Evolutionary conservation across 2,888 invertebrate genomes (phyloP).

Genomic region (Eurytoma adleriae): DNA sequence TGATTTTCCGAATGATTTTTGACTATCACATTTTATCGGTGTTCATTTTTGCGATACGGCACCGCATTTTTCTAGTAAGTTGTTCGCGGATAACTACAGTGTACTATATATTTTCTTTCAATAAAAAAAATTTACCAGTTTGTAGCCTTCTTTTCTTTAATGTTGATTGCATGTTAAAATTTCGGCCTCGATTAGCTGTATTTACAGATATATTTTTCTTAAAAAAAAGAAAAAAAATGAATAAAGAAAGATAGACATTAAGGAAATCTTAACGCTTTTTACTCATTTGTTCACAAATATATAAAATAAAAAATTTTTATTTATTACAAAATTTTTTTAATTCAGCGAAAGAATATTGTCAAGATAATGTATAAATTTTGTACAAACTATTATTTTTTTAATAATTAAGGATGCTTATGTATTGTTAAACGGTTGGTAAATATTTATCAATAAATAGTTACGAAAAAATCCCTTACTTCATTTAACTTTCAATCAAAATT

Average conservation of each 20-base stretch:
- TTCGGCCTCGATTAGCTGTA: too few species aligned
- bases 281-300: neutral
- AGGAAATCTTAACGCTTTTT: neutral
- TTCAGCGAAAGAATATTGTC: slow-evolving; percentile 20
- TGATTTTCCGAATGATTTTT: slow-evolving; percentile 53
- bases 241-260: too few species aligned
- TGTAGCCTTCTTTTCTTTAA: slow-evolving; percentile 53
- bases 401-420: slow-evolving; percentile 23
- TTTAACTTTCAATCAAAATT: slow-evolving; percentile 24
- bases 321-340: slow-evolving; percentile 16
- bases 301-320: slow-evolving; percentile 18
- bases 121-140: slow-evolving; percentile 64
- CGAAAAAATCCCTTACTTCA: slow-evolving; percentile 20
- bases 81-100: slow-evolving; percentile 49
- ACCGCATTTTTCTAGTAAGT: slow-evolving; percentile 54
- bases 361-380: slow-evolving; percentile 48
- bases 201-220: too few species aligned
- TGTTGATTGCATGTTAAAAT: slow-evolving; percentile 11
- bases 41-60: slow-evolving; percentile 43
- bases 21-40: slow-evolving; percentile 44
- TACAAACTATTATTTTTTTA: slow-evolving; percentile 44
- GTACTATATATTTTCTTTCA: slow-evolving; percentile 71
- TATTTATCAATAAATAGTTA: slow-evolving; percentile 37
- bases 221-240: too few species aligned
- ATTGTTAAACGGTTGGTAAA: slow-evolving; percentile 25